Conservation (phyloP, 2,888 invertebrate genomes). For the Pandemis cinnamomeana region DNA sequence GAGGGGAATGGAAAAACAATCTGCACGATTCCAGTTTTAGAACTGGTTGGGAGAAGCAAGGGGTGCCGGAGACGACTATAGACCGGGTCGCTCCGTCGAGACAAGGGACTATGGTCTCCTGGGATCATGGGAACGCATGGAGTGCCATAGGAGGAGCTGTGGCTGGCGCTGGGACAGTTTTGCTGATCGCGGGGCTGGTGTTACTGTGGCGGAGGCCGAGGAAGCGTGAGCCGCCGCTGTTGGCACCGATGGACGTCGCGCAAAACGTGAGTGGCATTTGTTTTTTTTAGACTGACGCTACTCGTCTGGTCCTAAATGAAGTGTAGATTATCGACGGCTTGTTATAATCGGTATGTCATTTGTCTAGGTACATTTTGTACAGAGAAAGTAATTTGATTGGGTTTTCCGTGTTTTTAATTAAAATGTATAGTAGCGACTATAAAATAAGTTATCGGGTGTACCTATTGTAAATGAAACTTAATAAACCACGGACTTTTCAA, state of each 20-base stretch:
- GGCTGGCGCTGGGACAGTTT: constrained; percentile 71
- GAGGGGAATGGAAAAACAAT: constrained; percentile 57
- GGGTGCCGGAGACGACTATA: constrained; percentile 39
- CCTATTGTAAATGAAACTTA: too few species aligned
- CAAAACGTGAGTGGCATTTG: constrained; percentile 67
- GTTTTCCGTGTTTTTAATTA: too few species aligned
- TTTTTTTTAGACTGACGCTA: background rate
- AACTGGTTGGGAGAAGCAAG: constrained; percentile 27
- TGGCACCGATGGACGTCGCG: constrained; percentile 74
- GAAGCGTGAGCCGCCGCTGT: constrained; percentile 59
- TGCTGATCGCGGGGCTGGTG: constrained; percentile 67
- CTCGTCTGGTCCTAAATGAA: too few species aligned
- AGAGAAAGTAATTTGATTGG: too few species aligned
- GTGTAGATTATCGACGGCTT: too few species aligned
- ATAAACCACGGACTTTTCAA: too few species aligned
- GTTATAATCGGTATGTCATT: too few species aligned
- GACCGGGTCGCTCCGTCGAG: constrained; percentile 56
- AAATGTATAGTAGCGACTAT: too few species aligned
- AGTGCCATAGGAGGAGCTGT: constrained; percentile 73
- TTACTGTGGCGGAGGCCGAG: constrained; percentile 69
- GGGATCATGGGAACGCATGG: constrained; percentile 64
- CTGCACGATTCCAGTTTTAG: background rate
- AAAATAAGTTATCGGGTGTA: too few species aligned
- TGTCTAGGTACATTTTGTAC: too few species aligned
- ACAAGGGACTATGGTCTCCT: constrained; percentile 49